Conservation (phyloP, 2,888 invertebrate species). For the Tipula vernalis region DNA sequence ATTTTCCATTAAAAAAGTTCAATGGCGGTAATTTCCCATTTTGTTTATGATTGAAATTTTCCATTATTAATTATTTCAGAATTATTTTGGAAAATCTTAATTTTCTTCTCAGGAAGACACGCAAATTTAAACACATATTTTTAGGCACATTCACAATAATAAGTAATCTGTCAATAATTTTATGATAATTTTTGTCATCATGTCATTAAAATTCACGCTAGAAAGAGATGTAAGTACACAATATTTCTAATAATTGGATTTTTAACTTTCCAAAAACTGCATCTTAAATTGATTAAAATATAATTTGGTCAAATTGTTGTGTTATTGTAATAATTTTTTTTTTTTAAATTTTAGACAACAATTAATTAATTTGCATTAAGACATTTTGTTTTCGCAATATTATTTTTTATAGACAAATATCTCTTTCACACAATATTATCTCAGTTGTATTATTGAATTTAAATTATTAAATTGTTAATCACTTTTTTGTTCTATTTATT, state of each 20-base stretch:
- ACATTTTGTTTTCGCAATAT: neutral
- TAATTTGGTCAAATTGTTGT: neutral
- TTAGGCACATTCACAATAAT: constrained; percentile 4
- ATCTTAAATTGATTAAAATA: neutral
- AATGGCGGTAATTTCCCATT: neutral
- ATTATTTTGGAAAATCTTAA: neutral
- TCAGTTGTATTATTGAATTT: neutral
- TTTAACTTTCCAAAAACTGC: neutral
- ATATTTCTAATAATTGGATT: neutral
- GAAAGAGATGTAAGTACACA: neutral
- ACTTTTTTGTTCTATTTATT: neutral
- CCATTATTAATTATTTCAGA: neutral
- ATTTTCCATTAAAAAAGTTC: neutral
- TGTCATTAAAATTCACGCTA: neutral
- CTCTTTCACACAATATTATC: neutral
- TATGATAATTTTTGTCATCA: constrained; percentile 6
- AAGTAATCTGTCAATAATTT: constrained; percentile 8
- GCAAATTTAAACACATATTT: neutral
- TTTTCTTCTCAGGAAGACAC: neutral
- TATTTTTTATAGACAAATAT: neutral
- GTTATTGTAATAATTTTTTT: neutral
- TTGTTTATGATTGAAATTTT: neutral
- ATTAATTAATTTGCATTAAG: neutral
- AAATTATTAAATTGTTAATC: neutral
- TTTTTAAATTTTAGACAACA: neutral